Evolutionary conservation across 2,113 vertebrate species (phyloP), one percentile per base, ranked within the genome.

Genomic region (Petaurus breviceps): DNA sequence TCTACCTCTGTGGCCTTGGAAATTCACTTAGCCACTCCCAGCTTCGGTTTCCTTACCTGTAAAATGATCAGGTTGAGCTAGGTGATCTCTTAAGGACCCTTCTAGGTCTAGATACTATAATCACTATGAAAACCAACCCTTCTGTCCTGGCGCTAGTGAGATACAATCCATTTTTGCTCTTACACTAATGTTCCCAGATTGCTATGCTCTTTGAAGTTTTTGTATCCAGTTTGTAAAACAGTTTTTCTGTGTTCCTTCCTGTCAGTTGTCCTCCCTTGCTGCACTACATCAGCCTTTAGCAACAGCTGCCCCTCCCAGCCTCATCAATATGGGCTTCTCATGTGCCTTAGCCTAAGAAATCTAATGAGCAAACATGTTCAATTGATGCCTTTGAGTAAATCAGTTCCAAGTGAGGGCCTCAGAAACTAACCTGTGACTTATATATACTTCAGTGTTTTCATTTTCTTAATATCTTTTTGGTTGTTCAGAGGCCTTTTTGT

Each of bases 351-450:
- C 52, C n/a, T 97, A 26, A 51, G 53, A 94, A 97, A 84, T 43
- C 91, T 94, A 92, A 47, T 93, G 46, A 94, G n/a, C 37, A 68
- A 49, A 23, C 93, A 51, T 53, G 91, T 95, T 61, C 37, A 77
- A n/a, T 37, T n/a, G 31, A n/a, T 77, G 37, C 37, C 4, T n/a
- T n/a, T 11, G 37, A 77, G 31, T 77, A n/a, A 77, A n/a, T 77
- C 31, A 22, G 14, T 77, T n/a, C 61, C 14, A 12, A 68, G 31
- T 31, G 28, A 68, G 31, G 61, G 61, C 61, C 61, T 68, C 12
- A 37, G 28, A 68, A 68, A 37, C 31, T 31, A 68, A 3, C 11
- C 31, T 77, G 61, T 77, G 31, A 77, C 14, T 77, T 77, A 77
- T n/a, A 77, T 68, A 68, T 19, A 4, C 37, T 77, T n/a, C 6